These are phyloP conservation scores for Mixornis gularis DNA, from an alignment of 2,113 vertebrate species.

Conservation along the genomic window DNA sequence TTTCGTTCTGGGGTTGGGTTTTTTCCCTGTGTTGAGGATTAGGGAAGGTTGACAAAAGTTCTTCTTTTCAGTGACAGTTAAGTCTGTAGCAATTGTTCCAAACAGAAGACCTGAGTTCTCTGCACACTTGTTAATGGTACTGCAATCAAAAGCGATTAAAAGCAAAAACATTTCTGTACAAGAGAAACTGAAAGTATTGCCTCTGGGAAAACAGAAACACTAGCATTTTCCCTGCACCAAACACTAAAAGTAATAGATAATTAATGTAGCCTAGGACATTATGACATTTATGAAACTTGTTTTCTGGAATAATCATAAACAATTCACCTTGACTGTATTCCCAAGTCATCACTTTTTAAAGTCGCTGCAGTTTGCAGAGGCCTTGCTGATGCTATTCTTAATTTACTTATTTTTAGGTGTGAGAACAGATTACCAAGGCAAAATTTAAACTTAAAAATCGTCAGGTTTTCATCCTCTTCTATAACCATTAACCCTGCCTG, in stretches of 20 bases:
- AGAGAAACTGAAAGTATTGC: slow-evolving; percentile 29
- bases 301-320: neutral
- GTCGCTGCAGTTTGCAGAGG: neutral
- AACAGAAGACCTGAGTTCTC: neutral
- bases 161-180: neutral
- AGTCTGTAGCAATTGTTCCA: neutral
- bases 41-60: neutral
- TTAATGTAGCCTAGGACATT: neutral
- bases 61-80: neutral
- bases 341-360: slow-evolving; percentile 6
- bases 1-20: fast-evolving
- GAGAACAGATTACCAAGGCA: slow-evolving; percentile 6
- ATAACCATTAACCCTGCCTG: neutral
- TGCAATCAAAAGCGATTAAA: slow-evolving; percentile 25
- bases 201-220: neutral
- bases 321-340: slow-evolving; percentile 1
- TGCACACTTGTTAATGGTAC: neutral
- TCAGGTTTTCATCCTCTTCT: neutral
- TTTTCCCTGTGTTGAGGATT: neutral
- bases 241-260: neutral
- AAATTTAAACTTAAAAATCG: neutral
- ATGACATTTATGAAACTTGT: neutral
- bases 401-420: slow-evolving; percentile 9
- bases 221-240: neutral
- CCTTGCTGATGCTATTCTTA: neutral